These are phyloP conservation scores for Galerucella calmariensis DNA, from an alignment of 2,888 invertebrate genomes.

Conservation along the genomic window DNA sequence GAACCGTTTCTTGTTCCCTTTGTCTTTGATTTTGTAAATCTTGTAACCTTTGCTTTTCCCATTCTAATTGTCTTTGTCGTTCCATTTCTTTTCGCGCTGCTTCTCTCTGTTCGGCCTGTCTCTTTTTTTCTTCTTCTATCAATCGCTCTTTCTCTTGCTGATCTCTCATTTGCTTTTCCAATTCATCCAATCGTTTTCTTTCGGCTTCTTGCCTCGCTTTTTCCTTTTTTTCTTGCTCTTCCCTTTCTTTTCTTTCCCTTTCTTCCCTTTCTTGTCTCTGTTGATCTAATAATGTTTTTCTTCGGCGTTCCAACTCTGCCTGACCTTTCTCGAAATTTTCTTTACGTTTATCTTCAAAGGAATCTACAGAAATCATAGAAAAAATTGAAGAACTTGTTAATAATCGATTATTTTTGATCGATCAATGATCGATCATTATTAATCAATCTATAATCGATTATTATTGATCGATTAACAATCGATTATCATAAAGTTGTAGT, in stretches of 20 bases:
- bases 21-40: slow-evolving; percentile 89
- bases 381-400: not conserved
- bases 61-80: slow-evolving; percentile 92
- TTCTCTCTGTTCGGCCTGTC: slow-evolving; percentile 80
- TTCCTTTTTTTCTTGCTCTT: slow-evolving; percentile 89
- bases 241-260: slow-evolving; percentile 90
- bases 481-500: too few relatives aligned
- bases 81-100: slow-evolving; percentile 91
- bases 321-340: slow-evolving; percentile 99
- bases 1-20: slow-evolving; percentile 85
- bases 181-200: slow-evolving; percentile 87
- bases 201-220: slow-evolving; percentile 79
- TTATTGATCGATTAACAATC: too few relatives aligned
- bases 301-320: slow-evolving; percentile 91
- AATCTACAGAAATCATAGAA: slow-evolving; percentile 64
- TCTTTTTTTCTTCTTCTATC: slow-evolving; percentile 80
- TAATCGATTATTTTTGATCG: too few relatives aligned
- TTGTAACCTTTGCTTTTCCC: slow-evolving; percentile 83
- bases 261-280: slow-evolving; percentile 93
- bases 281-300: slow-evolving; percentile 88
- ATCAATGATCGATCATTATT: too few relatives aligned
- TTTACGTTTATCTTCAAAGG: slow-evolving; percentile 95
- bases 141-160: slow-evolving; percentile 81
- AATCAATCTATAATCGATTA: too few relatives aligned
- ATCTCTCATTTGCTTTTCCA: slow-evolving; percentile 82